Base-by-base conservation (phyloP, 2,888 invertebrate genomes). In the Pegoplata infirma region DNA sequence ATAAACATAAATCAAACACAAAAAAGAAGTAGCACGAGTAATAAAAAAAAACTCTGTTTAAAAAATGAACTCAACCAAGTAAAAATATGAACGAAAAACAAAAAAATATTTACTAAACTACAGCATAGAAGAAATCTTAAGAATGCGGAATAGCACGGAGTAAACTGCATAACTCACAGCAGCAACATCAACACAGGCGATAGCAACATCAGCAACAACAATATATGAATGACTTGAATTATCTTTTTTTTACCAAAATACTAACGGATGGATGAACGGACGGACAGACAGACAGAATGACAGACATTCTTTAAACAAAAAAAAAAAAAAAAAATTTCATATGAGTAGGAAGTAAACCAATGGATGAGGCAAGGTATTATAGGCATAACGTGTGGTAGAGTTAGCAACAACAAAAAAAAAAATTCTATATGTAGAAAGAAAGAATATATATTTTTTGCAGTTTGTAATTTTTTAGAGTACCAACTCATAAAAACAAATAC, bases 131-230 rank as follows among this genome's bases (percentile, higher is more conserved):
- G 58, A 73, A 80, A 80, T 76, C 64, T 69, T 44, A 78, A 79
- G 68, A 80, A 80, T 79, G 75, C 75, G 79, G 79, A 79, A 79
- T 72, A 75, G 71, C 63, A 75, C 25, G 47, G 47, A 46, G 64
- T 64, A 71, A 72, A 80, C 77, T 74, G 73, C 76, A 80, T 74
- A 69, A 80, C 74, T 77, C 53, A 59, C 73, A 17, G 36, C 21
- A 17, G 58, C 68, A 55, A 40, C n/a, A 59, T 23, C 59, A 59
- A 17, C 53, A 53, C 46, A 47, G 16, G 21, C 49, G 21, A 49
- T 25, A 6, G 21, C 53, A 71, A 46, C 25, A 61, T 19, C 49
- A 67, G 53, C 32, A 16, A 51, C 59, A 74, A 51, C 56, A 66
- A 64, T 40, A 40, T 28, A 51, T 58, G 64, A 40, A 69, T 72